Percentiles rank a stretch among this genome's conserved stretches.
These are phyloP conservation scores for Zygothrica quintamaculata DNA, from an alignment of 2,888 invertebrate genomes.

Conservation along the genomic window DNA sequence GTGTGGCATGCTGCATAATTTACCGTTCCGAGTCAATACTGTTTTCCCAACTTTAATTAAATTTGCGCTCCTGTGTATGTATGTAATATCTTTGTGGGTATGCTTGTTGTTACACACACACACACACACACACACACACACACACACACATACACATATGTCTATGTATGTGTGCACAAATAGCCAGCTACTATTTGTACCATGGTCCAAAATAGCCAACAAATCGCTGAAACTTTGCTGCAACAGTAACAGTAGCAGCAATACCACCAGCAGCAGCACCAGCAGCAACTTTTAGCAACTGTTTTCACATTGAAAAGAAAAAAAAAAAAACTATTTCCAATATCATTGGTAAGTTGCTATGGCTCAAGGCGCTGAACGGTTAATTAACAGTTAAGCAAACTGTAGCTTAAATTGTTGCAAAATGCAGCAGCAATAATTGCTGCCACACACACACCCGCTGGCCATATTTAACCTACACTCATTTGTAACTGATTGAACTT, in stretches of 20 bases:
- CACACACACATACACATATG: constrained; percentile 11
- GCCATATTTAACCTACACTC: constrained; percentile 3
- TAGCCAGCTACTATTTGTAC: constrained; percentile 29
- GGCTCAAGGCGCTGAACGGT: constrained; percentile 53
- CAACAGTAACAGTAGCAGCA: constrained; percentile 7
- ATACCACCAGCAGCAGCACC: background rate
- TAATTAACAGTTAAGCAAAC: constrained; percentile 52
- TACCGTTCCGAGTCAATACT: constrained; percentile 73
- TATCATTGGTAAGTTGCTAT: background rate
- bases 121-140: constrained; percentile 4
- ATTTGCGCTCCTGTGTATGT: constrained; percentile 64
- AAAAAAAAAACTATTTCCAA: background rate
- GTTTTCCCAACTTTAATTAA: constrained; percentile 75
- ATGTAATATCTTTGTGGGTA: constrained; percentile 17
- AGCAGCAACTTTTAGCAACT: too few species aligned
- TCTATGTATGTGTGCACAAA: constrained; percentile 6
- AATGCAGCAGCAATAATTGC: too few species aligned
- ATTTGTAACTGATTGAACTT: constrained; percentile 17
- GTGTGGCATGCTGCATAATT: constrained; percentile 71
- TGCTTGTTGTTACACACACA: constrained; percentile 1
- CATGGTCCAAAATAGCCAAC: constrained; percentile 48
- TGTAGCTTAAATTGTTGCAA: background rate
- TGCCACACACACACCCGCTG: constrained; percentile 13
- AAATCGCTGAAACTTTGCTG: constrained; percentile 60
- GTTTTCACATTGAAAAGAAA: too few species aligned